phyloP scores from a whole-genome alignment of 1,140 invertebrate genomes.

The Heliconius congener region DNA sequence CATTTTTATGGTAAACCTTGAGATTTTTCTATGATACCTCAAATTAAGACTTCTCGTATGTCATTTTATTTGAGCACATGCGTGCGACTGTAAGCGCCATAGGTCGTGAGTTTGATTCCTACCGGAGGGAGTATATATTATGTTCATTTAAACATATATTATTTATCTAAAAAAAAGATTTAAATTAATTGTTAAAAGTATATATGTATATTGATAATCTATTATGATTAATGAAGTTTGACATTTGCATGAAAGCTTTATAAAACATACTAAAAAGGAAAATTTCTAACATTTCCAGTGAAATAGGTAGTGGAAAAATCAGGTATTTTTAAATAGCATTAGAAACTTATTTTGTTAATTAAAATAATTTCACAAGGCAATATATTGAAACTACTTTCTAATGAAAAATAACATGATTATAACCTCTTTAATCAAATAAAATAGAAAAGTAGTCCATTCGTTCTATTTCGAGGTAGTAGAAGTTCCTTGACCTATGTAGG shows the following conservation, averaged over 20 bases:
- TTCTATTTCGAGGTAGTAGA: background rate
- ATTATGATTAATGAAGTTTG: no score
- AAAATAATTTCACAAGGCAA: background rate
- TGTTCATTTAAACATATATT: no score
- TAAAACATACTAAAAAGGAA: background rate
- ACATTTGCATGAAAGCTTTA: background rate
- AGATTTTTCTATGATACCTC: background rate
- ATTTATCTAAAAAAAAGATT: no score
- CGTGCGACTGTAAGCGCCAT: no score
- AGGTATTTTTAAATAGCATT: background rate
- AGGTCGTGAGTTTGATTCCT: no score
- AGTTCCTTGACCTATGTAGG: background rate
- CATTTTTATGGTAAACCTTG: conserved; percentile 2
- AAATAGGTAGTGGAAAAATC: background rate
- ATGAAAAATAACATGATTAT: background rate
- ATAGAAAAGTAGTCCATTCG: no score
- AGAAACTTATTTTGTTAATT: background rate
- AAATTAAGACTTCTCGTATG: background rate
- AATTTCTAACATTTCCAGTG: background rate
- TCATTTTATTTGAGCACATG: background rate
- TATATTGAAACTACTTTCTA: background rate
- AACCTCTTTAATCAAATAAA: no score
- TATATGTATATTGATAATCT: no score
- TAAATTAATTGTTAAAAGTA: no score
- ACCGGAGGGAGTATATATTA: no score